Evolutionary conservation across 2,113 vertebrate species (phyloP).

Genomic region (Phrynosoma blainvillii): DNA sequence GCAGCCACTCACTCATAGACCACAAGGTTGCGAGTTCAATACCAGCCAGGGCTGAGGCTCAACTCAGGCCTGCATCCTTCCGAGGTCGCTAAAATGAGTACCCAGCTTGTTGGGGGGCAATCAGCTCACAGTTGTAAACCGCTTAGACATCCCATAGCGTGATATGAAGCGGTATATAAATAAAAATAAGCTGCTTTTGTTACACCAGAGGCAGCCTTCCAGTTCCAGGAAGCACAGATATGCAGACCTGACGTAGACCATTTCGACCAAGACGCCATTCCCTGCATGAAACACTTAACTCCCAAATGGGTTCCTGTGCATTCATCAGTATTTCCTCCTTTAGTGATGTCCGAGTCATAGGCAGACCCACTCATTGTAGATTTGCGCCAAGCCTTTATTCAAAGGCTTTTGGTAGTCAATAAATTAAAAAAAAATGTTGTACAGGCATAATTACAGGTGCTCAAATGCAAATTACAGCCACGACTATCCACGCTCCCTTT

Average conservation of each 20-base stretch:
- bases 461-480: slow-evolving; percentile 13
- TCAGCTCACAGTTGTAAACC: no score
- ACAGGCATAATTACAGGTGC: not conserved
- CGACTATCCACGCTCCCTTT: accelerated
- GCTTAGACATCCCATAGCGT: no score
- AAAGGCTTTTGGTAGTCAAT: slow-evolving; percentile 29
- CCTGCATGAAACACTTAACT: not conserved
- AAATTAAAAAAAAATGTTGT: slow-evolving; percentile 38
- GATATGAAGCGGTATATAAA: no score
- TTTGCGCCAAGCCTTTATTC: slow-evolving; percentile 25
- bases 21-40: no score
- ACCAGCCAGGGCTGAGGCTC: no score
- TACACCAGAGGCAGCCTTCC: no score
- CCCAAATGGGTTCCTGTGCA: not conserved
- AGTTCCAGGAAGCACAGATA: not conserved
- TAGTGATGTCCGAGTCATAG: slow-evolving; percentile 1
- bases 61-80: no score
- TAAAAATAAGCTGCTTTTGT: no score
- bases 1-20: no score
- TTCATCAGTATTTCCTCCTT: not conserved
- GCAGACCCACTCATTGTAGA: not conserved
- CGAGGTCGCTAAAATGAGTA: no score
- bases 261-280: not conserved
- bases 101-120: no score
- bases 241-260: no score